Conservation (phyloP, 2,113 vertebrate genomes). For the Thunnus maccoyii region DNA sequence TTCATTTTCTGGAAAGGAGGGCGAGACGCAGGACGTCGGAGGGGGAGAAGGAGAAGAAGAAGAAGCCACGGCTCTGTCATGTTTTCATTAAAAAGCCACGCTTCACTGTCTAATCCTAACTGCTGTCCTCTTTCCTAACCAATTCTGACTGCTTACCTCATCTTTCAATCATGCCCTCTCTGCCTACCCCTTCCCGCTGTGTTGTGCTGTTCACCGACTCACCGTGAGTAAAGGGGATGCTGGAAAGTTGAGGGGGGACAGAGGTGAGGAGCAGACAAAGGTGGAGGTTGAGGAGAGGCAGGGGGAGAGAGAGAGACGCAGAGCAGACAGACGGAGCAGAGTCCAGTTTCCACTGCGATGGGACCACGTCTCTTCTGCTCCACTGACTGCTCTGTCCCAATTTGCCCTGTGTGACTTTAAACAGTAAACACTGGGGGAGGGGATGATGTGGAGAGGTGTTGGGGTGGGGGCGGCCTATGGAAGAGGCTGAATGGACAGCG, state of each 20-base stretch:
- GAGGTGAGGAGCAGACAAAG: conserved; percentile 48
- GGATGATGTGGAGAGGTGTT: conserved; percentile 37
- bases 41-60: conserved; percentile 44
- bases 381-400: conserved; percentile 80
- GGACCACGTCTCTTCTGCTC: conserved; percentile 79
- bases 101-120: conserved; percentile 85
- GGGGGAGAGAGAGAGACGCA: conserved; percentile 12
- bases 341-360: conserved; percentile 67
- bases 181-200: conserved; percentile 39
- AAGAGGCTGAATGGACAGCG: conserved; percentile 48
- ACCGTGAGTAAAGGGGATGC: conserved; percentile 7
- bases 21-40: conserved; percentile 16
- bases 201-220: conserved; percentile 24
- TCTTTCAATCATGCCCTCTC: conserved; percentile 74
- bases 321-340: conserved; percentile 43
- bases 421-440: conserved; percentile 83
- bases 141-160: conserved; percentile 81
- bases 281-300: conserved; percentile 38
- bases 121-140: conserved; percentile 73
- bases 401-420: conserved; percentile 82
- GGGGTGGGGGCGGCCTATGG: not conserved
- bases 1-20: conserved; percentile 47
- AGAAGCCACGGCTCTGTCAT: conserved; percentile 72
- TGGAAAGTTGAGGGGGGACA: conserved; percentile 38
- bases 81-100: conserved; percentile 88